These are phyloP conservation scores for Microplitis manilae DNA, from an alignment of 2,888 invertebrate genomes.

Conservation along the genomic window DNA sequence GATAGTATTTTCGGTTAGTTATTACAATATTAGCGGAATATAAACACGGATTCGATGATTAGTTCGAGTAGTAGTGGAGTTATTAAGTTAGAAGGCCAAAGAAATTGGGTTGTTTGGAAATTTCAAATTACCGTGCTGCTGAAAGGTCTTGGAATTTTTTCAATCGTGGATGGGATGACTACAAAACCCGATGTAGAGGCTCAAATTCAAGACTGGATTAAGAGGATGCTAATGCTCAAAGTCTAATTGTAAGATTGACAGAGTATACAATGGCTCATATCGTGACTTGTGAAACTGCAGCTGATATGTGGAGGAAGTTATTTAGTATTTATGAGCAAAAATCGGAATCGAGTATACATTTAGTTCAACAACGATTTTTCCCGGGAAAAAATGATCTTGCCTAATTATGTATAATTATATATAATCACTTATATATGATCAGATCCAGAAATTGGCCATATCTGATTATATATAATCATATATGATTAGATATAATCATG, in stretches of 20 bases:
- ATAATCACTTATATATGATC: no score
- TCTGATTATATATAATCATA: no score
- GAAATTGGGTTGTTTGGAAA: conserved; percentile 12
- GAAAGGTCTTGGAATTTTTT: not conserved
- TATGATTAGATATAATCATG: no score
- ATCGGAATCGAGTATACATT: not conserved
- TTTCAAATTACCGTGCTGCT: conserved; percentile 7
- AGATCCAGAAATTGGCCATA: no score
- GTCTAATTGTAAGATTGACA: not conserved
- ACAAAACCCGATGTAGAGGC: not conserved
- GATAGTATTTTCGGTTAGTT: conserved; percentile 8
- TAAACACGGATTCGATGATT: conserved; percentile 1
- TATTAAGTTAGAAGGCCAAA: conserved; percentile 1
- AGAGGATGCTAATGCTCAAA: not conserved
- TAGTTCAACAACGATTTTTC: not conserved
- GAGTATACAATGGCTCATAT: not conserved
- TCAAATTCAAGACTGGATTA: not conserved
- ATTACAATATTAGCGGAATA: not conserved
- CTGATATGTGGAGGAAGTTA: not conserved
- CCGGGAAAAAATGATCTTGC: no score
- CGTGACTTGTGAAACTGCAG: not conserved
- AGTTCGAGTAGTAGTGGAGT: not conserved
- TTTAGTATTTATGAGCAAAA: not conserved
- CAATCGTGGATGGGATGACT: not conserved
- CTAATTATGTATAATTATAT: no score